These are phyloP conservation scores for Sinelater perroti DNA, from an alignment of 2,888 invertebrate species.

Conservation along the genomic window DNA sequence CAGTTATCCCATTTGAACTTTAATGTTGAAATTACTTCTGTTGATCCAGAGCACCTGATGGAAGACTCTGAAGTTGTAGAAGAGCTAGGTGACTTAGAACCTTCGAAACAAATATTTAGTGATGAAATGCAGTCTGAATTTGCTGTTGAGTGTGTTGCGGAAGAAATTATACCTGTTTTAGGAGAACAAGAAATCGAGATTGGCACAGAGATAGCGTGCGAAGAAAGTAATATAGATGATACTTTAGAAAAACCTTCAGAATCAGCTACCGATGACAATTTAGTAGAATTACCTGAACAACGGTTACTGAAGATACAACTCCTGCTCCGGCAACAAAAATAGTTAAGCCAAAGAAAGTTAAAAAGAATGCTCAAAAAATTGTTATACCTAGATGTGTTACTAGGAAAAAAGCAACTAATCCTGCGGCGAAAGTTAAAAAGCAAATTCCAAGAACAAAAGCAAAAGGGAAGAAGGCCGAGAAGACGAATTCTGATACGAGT, in stretches of 20 bases:
- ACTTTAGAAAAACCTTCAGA: neutral
- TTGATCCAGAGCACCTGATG: neutral
- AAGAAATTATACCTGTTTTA: constrained; percentile 40
- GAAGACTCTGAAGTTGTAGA: neutral
- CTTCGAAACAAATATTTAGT: constrained; percentile 16
- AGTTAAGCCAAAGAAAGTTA: too few relatives aligned
- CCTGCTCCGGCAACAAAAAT: too few relatives aligned
- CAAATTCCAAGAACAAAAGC: constrained; percentile 1
- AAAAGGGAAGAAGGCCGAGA: constrained; percentile 27
- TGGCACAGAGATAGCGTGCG: too few relatives aligned
- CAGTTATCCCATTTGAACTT: constrained; percentile 20
- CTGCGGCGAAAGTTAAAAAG: neutral
- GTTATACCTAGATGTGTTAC: constrained; percentile 41
- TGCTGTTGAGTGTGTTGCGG: constrained; percentile 49
- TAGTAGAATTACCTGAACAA: too few relatives aligned
- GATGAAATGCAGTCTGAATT: constrained; percentile 41
- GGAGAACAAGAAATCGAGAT: constrained; percentile 40
- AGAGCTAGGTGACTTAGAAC: neutral
- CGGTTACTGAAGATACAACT: too few relatives aligned
- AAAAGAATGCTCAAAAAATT: neutral
- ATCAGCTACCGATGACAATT: too few relatives aligned
- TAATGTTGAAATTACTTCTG: neutral
- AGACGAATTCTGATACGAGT: constrained; percentile 22
- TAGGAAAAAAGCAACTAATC: constrained; percentile 1
- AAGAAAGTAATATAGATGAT: constrained; percentile 19